Percentiles rank a stretch among this genome's conserved stretches.
phyloP scores from a whole-genome alignment of 1,140 invertebrate genomes.

The Neodiprion pinetum region DNA sequence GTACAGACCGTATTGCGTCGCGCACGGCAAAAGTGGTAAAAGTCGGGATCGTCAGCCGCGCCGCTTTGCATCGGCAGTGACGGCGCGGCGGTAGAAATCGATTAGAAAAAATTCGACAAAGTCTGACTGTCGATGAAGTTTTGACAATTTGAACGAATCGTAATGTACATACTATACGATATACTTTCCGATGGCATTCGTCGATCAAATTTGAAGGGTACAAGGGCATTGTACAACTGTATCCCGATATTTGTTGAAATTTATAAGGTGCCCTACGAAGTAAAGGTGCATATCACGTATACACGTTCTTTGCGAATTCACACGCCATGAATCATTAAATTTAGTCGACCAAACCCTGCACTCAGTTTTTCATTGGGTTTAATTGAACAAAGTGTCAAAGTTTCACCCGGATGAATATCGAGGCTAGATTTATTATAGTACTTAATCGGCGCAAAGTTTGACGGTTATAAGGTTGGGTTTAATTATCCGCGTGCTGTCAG shows the following conservation, averaged over 20 bases:
- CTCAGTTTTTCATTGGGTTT: not conserved
- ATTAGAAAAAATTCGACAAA: not conserved
- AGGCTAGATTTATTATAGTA: not conserved
- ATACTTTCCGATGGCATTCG: no score
- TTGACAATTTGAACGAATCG: not conserved
- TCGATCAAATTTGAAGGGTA: no score
- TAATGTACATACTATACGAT: no score
- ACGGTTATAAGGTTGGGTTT: no score
- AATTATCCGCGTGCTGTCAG: no score
- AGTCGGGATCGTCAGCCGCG: not conserved
- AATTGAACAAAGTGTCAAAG: conserved; percentile 7
- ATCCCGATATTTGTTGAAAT: not conserved
- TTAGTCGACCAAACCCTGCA: not conserved
- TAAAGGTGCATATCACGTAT: not conserved
- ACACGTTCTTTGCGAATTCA: not conserved
- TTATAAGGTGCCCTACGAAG: not conserved
- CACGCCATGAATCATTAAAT: not conserved
- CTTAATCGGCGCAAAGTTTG: no score
- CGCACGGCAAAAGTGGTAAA: not conserved
- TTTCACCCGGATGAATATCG: not conserved
- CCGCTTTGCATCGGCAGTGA: not conserved
- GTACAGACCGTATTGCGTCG: not conserved
- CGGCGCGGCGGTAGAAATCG: not conserved
- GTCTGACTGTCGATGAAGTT: not conserved
- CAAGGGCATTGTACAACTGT: not conserved